These are phyloP conservation scores for Empidonax traillii DNA, from an alignment of 2,113 vertebrate species.

Conservation along the genomic window DNA sequence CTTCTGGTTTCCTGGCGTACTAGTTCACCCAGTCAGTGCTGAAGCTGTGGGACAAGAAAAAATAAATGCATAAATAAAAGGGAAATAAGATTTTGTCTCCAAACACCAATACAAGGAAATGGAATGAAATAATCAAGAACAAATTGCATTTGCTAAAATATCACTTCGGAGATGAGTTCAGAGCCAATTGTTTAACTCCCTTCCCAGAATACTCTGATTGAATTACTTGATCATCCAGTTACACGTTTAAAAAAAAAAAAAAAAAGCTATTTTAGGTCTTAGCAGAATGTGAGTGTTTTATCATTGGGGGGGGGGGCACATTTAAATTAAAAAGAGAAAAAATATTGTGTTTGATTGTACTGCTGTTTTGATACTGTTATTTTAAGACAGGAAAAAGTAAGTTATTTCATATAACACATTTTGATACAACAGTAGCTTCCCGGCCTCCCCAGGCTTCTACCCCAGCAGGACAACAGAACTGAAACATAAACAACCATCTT, in stretches of 20 bases:
- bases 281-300: background rate
- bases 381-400: background rate
- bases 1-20: background rate
- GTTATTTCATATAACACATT: background rate
- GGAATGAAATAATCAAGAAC: background rate
- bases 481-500: background rate
- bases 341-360: background rate
- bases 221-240: background rate
- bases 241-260: background rate
- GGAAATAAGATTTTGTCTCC: slow-evolving; percentile 14
- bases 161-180: background rate
- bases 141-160: slow-evolving; percentile 39
- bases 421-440: background rate
- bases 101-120: slow-evolving; percentile 15
- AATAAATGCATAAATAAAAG: background rate
- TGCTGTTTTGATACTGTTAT: background rate
- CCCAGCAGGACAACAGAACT: background rate
- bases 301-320: background rate
- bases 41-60: background rate
- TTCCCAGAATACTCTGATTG: slow-evolving; percentile 17
- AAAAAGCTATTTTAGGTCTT: background rate
- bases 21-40: background rate
- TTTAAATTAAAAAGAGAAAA: background rate
- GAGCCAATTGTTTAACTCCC: background rate
- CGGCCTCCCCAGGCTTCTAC: background rate